phyloP scores from a whole-genome alignment of 2,113 vertebrate genomes.

The Urocynchramus pylzowi region DNA sequence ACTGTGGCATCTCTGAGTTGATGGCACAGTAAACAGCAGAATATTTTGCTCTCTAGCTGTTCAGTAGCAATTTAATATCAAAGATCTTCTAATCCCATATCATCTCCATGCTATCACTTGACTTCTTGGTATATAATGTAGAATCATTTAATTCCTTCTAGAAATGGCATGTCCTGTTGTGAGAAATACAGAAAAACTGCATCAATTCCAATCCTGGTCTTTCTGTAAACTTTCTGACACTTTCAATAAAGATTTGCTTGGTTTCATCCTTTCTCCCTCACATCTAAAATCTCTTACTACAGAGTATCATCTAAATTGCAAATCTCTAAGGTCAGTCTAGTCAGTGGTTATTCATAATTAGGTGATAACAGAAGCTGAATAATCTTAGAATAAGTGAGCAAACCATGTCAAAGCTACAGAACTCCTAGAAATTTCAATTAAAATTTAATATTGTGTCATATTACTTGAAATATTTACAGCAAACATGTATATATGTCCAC shows the following conservation, averaged over 20 bases:
- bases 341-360: background rate
- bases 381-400: background rate
- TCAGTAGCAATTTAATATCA: conserved; percentile 15
- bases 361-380: background rate
- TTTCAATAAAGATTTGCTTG: background rate
- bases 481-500: conserved; percentile 3
- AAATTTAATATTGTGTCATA: conserved; percentile 12
- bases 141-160: background rate
- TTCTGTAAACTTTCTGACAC: background rate
- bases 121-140: background rate
- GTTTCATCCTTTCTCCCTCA: background rate
- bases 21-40: background rate
- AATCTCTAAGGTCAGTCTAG: background rate
- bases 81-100: background rate
- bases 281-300: background rate
- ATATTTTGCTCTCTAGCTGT: background rate
- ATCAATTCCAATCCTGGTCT: background rate
- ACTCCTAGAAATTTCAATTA: conserved; percentile 21
- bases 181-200: background rate
- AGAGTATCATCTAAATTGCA: background rate
- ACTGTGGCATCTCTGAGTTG: background rate
- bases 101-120: background rate
- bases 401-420: background rate
- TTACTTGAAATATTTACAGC: conserved; percentile 42
- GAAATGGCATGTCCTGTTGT: background rate